A percentile compares a stretch with the other conserved stretches of the same genome.
phyloP scores from a whole-genome alignment of 2,888 invertebrate genomes.

The Coenonympha arcania region DNA sequence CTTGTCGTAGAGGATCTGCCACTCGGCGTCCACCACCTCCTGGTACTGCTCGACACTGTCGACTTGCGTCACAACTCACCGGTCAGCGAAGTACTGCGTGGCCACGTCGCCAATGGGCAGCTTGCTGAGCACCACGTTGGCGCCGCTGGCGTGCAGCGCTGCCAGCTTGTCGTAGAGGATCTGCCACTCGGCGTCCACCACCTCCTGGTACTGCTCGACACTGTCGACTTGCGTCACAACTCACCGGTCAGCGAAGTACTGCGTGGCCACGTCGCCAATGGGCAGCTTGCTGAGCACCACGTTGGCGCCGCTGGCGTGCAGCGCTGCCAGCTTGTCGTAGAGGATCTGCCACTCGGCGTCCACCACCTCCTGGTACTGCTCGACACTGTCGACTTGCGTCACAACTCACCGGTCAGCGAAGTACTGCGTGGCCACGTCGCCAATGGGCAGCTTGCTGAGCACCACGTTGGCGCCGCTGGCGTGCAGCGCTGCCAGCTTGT shows the following conservation, averaged over 20 bases:
- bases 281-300: constrained; percentile 97
- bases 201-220: constrained; percentile 95
- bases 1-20: constrained; percentile 96
- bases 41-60: constrained; percentile 96
- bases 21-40: constrained; percentile 98
- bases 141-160: constrained; percentile 92
- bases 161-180: constrained; percentile 94
- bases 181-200: constrained; percentile 99
- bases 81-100: constrained; percentile 99
- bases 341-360: constrained; percentile 99
- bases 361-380: constrained; percentile 96
- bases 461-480: constrained; percentile 96
- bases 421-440: constrained; percentile 99
- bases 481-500: constrained; percentile 93
- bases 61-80: constrained; percentile 72
- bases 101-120: constrained; percentile 99
- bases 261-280: constrained; percentile 99
- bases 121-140: constrained; percentile 96
- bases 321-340: constrained; percentile 90
- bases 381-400: constrained; percentile 88
- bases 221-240: constrained; percentile 81
- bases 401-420: constrained; percentile 87
- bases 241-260: constrained; percentile 95
- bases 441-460: constrained; percentile 96
- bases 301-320: constrained; percentile 94